These are phyloP conservation scores for Dolichallabes microphthalmus DNA, from an alignment of 2,113 vertebrate genomes.

Conservation along the genomic window DNA sequence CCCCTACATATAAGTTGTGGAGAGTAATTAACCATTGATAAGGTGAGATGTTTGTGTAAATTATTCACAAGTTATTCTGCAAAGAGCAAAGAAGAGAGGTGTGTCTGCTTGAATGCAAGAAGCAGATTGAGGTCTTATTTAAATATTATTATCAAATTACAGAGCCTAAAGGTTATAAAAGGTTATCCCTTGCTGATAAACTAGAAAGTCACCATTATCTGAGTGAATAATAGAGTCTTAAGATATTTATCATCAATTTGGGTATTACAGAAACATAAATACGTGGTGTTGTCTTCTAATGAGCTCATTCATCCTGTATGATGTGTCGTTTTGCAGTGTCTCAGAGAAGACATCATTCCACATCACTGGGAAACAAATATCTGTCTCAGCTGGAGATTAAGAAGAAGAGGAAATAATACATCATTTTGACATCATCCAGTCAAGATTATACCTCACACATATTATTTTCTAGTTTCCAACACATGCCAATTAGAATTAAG, in stretches of 20 bases:
- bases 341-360: slow-evolving; percentile 38
- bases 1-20: slow-evolving; percentile 55
- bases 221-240: slow-evolving; percentile 64
- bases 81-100: neutral
- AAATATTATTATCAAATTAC: slow-evolving; percentile 34
- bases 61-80: slow-evolving; percentile 45
- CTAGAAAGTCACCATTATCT: slow-evolving; percentile 52
- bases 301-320: slow-evolving; percentile 51
- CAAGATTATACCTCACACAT: slow-evolving; percentile 33
- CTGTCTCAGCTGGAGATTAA: slow-evolving; percentile 44
- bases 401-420: slow-evolving; percentile 34
- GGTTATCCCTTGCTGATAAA: slow-evolving; percentile 47
- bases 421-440: slow-evolving; percentile 34
- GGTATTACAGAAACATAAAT: slow-evolving; percentile 59
- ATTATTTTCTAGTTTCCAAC: slow-evolving; percentile 22
- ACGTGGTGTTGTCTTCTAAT: slow-evolving; percentile 54
- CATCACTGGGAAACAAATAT: slow-evolving; percentile 31
- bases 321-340: slow-evolving; percentile 39
- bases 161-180: slow-evolving; percentile 51
- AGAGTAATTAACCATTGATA: slow-evolving; percentile 63
- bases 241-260: slow-evolving; percentile 56
- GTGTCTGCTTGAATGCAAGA: slow-evolving; percentile 24
- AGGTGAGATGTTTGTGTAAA: slow-evolving; percentile 51
- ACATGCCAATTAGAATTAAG: slow-evolving; percentile 25
- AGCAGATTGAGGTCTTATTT: slow-evolving; percentile 5